Evolutionary conservation across 1,140 invertebrate species (phyloP), one percentile per base, ranked within the genome.

Genomic region (Drosophila melanica): DNA sequence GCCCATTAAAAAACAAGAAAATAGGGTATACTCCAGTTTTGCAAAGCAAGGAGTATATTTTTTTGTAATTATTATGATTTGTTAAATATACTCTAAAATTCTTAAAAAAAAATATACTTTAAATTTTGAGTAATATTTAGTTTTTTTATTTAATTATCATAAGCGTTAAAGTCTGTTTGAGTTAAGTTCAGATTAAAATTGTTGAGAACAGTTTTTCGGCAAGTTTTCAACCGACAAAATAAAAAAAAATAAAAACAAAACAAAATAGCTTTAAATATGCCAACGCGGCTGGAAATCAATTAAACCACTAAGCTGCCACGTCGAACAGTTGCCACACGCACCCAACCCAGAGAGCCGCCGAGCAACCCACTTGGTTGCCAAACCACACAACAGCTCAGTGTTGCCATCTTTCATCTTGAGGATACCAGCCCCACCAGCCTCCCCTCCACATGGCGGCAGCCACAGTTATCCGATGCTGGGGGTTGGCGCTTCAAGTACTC

Each of bases 401-500:
- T 23, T 42, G 41, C 20, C 27, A 45, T 60, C 58, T 60, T 47
- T 60, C 65, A 68, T 60, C 65, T 51, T 50, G 30, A 37, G 44
- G 37, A 35, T 20, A 20, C 30, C 63, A 23, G 20, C 20, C 20
- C 37, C 39, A 35, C 7, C 33, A 9, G 33, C 9, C 2, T 3
- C 20, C 9, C 33, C 9, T 0, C 33, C 33, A 35, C 33, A 35
- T 10, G 9, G 9, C 9, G 8, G 2, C 33, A 35, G 33, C 9
- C 33, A 35, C 33, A 35, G 33, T 8, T 35, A 35, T 35, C 9
- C 33, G 33, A 35, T 35, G 10, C 33, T 27, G 27, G 27, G 27
- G 27, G 27, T 7, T 35, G 33, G n/a, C 23, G 67, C 76, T 42
- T 68, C 58, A 84, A 80, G 80, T 84, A 72, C 71, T 42, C 72